These are phyloP conservation scores for Diorhabda carinulata DNA, from an alignment of 1,140 invertebrate species.

Conservation along the genomic window DNA sequence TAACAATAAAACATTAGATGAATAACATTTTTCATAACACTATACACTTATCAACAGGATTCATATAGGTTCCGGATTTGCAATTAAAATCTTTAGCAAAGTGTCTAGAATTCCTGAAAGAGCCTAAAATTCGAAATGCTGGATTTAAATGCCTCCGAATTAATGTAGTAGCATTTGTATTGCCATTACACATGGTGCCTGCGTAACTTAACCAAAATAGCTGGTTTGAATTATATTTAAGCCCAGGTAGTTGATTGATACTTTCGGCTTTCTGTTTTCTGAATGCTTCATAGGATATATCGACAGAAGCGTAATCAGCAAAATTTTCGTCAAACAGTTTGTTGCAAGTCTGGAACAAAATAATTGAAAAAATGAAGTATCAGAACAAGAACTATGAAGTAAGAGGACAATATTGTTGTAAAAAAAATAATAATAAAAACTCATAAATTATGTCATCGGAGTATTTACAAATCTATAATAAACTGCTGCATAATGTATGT, in stretches of 20 bases:
- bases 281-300: conserved; percentile 79
- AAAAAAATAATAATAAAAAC: too few species aligned
- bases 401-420: too few species aligned
- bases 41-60: conserved; percentile 54
- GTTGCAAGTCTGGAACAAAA: conserved; percentile 62
- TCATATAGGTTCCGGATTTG: conserved; percentile 55
- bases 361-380: too few species aligned
- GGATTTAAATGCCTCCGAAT: conserved; percentile 7
- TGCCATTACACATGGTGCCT: conserved; percentile 5
- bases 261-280: conserved; percentile 63
- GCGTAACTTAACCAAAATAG: conserved; percentile 16
- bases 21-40: conserved; percentile 3
- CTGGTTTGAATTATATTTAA: conserved; percentile 12
- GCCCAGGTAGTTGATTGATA: conserved; percentile 50
- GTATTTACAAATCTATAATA: too few species aligned
- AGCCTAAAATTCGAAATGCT: conserved; percentile 19
- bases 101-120: conserved; percentile 38
- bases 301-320: conserved; percentile 75
- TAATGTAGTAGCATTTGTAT: neutral
- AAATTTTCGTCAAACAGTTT: conserved; percentile 88
- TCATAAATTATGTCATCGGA: too few species aligned
- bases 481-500: too few species aligned
- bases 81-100: conserved; percentile 67
- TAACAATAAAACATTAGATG: too few species aligned
- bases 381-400: too few species aligned